Base-by-base conservation (phyloP, 2,113 vertebrate species). In the Bubo bubo region DNA sequence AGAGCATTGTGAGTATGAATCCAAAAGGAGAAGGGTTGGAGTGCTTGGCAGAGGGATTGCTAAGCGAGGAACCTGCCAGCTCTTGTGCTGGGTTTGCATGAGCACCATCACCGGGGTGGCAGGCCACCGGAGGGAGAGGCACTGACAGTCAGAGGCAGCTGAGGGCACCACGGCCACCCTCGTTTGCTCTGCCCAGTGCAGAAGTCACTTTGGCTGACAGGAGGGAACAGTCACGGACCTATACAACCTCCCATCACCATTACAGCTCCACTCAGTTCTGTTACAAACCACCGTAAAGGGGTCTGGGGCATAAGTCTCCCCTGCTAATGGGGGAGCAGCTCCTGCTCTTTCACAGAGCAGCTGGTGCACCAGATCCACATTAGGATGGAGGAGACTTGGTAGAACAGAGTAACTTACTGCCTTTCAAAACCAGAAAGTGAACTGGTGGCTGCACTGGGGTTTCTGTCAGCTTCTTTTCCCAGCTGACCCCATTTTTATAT, bases 401-500 rank as follows among this genome's bases (percentile, higher is more conserved):
- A 63, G 24, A 79, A 50, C 13, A 41, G 72, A 79, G 27, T 16
- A 41, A 34, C 68, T 90, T 18, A 30, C 19, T 72, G 73, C 70
- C 32, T 79, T 64, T 64, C 62, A 75, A 77, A 75, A 45, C 75
- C 88, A 75, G 60, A 43, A 62, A 18, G 79, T 15, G 73, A 56
- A 8, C 68, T 88, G 73, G 50, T 71, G 89, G 80, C 86, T 22
- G 15, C 70, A 50, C 45, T 26, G 77, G 75, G n/a, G 52, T 79
- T 83, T 59, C 88, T 85, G 35, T 49, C 79, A 75, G 71, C 80
- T 59, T 75, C 87, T 76, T 88, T 95, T 94, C 56, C 92, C 64
- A 43, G 72, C 64, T 96, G 96, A 96, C 95, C 97, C 93, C 96
- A 88, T 96, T 96, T 97, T 86, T 12, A 49, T 73, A 16, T 23